Conservation (phyloP, 2,888 invertebrate species). For the Ormyrus thymus region DNA sequence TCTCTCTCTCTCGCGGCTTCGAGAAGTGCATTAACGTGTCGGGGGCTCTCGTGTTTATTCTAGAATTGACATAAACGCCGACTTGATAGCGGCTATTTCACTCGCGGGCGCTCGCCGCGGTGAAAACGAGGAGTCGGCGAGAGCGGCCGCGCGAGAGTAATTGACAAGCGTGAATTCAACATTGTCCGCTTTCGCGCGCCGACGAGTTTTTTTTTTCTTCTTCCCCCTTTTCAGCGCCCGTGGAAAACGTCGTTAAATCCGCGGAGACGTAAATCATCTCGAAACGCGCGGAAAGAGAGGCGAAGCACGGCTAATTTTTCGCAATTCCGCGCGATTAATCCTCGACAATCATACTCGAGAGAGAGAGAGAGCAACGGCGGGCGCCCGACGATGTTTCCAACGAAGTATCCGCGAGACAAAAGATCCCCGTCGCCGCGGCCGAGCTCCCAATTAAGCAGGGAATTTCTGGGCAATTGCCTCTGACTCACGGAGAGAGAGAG, state of each 20-base stretch:
- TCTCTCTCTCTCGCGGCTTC: background rate
- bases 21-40: background rate
- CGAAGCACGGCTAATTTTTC: background rate
- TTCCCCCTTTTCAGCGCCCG: too few relatives aligned
- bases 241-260: too few relatives aligned
- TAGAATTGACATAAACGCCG: background rate
- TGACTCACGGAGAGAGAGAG: conserved; percentile 2
- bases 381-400: background rate
- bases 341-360: background rate
- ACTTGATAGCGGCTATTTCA: background rate
- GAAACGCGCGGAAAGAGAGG: background rate
- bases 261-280: background rate
- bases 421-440: background rate
- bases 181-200: too few relatives aligned
- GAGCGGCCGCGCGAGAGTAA: too few relatives aligned
- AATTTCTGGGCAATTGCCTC: background rate
- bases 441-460: too few relatives aligned
- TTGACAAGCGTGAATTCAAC: too few relatives aligned
- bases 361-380: too few relatives aligned
- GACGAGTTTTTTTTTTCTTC: too few relatives aligned
- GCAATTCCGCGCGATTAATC: background rate
- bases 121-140: too few relatives aligned
- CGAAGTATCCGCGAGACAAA: background rate
- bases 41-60: background rate
- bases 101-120: too few relatives aligned